Conservation (phyloP, 1,140 invertebrate species). For the Triops longicaudatus region DNA sequence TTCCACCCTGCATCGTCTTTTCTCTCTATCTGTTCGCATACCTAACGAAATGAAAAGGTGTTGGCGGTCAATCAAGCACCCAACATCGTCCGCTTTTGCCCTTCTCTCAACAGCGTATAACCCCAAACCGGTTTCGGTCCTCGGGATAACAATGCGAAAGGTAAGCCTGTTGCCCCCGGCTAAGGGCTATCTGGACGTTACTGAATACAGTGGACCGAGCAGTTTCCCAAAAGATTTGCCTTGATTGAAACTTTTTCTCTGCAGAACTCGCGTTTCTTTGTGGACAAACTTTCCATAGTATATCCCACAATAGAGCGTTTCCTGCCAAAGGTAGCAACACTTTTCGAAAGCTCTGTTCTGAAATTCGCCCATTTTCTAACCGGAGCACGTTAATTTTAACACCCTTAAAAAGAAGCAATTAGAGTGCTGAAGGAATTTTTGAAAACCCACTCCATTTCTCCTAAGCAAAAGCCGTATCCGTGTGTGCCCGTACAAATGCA, state of each 20-base stretch:
- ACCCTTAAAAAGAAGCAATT: not conserved
- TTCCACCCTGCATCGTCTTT: not conserved
- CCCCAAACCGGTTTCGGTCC: not conserved
- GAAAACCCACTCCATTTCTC: not conserved
- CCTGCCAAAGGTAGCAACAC: too few species aligned
- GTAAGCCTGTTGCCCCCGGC: not conserved
- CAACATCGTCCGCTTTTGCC: not conserved
- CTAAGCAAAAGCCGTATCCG: not conserved
- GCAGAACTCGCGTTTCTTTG: too few species aligned
- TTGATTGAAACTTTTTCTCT: too few species aligned
- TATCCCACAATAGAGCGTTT: too few species aligned
- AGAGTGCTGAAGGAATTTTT: not conserved
- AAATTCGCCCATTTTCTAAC: too few species aligned
- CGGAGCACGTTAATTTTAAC: not conserved
- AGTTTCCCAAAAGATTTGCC: not conserved
- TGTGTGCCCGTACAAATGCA: not conserved
- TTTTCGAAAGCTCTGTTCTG: too few species aligned
- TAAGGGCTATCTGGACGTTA: not conserved
- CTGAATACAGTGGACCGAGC: not conserved
- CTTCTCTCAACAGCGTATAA: not conserved
- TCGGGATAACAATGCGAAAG: conserved; percentile 1
- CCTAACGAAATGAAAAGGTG: conserved; percentile 19
- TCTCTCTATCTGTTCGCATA: not conserved
- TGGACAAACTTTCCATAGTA: too few species aligned
- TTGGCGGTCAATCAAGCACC: conserved; percentile 8